Evolutionary conservation across 2,888 invertebrate species (phyloP), one percentile per base, ranked within the genome.

Genomic region (Eilema caniola): DNA sequence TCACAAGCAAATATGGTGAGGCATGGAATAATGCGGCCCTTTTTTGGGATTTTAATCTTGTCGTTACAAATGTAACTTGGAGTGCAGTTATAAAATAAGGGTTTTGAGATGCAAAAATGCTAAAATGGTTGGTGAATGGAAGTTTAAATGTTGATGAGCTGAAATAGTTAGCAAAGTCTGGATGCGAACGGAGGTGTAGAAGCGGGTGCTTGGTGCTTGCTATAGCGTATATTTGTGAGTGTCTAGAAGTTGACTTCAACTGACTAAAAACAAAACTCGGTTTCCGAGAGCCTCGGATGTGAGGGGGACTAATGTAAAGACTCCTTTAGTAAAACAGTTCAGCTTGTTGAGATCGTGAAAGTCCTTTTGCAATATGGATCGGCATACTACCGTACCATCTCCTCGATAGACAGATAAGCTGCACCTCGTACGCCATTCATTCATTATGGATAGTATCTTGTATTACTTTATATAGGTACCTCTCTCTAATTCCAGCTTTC

Each of bases 11-110:
- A 75, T 73, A 69, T 47, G 67, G 62, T 8, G 28, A 62, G 11
- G 62, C 33, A 16, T 73, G 62, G 66, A 66, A 62, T 65, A 65
- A 71, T 62, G 62, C 12, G 66, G 56, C 65, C 80, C 76, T 75
- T 81, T 57, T 76, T 81, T 66, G 65, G 73, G 56, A 66, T 59
- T 70, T 70, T 68, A 77, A 75, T 74, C 65, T 77, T 70, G 20
- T 68, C 33, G 12, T n/a, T 66, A 28, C 59, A 37, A 33, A 65
- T 31, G 56, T 2, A 11, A 64, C 25, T 47, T 28, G 33, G 62
- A 76, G 60, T 69, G 74, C 61, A 25, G 7, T 33, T 61, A 60
- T 66, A 69, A 70, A 65, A 66, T 53, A 41, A 65, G 24, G 37
- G 33, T 66, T 69, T 65, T 33, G 47, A 60, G 62, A 68, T 67